Conservation (phyloP, 2,113 vertebrate species). For the Lepisosteus oculatus region DNA sequence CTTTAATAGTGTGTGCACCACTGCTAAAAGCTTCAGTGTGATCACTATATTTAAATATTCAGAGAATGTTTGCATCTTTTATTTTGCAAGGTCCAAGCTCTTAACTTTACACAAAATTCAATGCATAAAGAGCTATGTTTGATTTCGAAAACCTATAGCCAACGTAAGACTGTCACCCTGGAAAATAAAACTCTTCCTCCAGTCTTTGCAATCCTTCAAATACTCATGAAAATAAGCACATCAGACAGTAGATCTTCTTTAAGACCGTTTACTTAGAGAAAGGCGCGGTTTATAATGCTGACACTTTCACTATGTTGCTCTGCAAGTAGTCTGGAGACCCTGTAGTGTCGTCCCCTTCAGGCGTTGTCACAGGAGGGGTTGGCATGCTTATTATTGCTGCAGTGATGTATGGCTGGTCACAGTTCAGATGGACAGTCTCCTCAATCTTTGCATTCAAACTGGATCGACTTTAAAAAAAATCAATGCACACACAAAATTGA, state of each 20-base stretch:
- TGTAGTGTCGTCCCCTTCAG: constrained; percentile 69
- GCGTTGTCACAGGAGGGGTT: constrained; percentile 74
- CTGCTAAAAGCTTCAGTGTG: constrained; percentile 75
- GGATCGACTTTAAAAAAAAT: constrained; percentile 75
- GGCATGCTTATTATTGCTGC: constrained; percentile 88
- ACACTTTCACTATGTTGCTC: constrained; percentile 87
- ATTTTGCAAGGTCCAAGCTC: neutral
- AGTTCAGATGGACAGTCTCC: constrained; percentile 88
- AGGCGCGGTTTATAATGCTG: constrained; percentile 78
- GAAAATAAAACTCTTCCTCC: neutral
- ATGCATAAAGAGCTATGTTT: neutral
- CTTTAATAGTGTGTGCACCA: constrained; percentile 59
- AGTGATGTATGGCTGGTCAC: constrained; percentile 81
- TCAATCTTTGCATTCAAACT: constrained; percentile 91
- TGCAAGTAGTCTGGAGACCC: constrained; percentile 74
- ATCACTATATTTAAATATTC: constrained; percentile 47
- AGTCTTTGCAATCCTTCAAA: no score
- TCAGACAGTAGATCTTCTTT: no score
- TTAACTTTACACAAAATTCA: neutral
- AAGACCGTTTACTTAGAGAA: neutral
- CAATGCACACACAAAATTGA: constrained; percentile 18
- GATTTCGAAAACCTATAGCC: neutral
- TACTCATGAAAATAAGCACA: no score
- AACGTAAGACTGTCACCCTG: neutral
- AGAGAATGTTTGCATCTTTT: neutral